Conservation (phyloP, 2,888 invertebrate species). For the Gryllus longicercus region DNA sequence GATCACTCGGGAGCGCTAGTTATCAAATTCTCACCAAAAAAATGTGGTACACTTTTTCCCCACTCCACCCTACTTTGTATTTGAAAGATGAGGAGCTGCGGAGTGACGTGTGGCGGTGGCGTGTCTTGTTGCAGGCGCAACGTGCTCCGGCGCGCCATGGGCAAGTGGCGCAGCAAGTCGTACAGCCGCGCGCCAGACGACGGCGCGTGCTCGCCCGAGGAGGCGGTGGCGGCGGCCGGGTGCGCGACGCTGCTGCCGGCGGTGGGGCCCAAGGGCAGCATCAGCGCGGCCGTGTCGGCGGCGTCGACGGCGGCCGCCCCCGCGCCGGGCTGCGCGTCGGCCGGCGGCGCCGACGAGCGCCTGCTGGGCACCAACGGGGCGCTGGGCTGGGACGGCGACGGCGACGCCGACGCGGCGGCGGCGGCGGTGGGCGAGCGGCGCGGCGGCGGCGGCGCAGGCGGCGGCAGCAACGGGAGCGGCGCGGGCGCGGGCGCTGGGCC, state of each 20-base stretch:
- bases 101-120: slow-evolving; percentile 35
- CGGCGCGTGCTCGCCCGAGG: slow-evolving; percentile 28
- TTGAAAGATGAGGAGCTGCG: not conserved
- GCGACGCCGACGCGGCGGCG: not conserved
- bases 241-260: slow-evolving; percentile 5
- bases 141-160: slow-evolving; percentile 31
- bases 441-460: not conserved
- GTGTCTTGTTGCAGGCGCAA: not conserved
- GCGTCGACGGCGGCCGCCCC: not conserved
- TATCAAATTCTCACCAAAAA: no score
- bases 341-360: not conserved
- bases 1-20: no score
- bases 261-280: not conserved
- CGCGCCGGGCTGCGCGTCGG: not conserved
- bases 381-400: not conserved
- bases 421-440: not conserved
- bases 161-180: slow-evolving; percentile 35
- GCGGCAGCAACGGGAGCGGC: no score
- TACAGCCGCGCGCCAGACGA: slow-evolving; percentile 33
- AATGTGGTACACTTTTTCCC: not conserved
- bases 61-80: not conserved
- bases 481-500: not conserved
- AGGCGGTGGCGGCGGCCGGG: slow-evolving; percentile 19
- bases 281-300: not conserved
- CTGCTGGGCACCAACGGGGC: slow-evolving; percentile 19